phyloP scores from a whole-genome alignment of 2,797 vertebrate genomes.

The Hippoglossus hippoglossus region DNA sequence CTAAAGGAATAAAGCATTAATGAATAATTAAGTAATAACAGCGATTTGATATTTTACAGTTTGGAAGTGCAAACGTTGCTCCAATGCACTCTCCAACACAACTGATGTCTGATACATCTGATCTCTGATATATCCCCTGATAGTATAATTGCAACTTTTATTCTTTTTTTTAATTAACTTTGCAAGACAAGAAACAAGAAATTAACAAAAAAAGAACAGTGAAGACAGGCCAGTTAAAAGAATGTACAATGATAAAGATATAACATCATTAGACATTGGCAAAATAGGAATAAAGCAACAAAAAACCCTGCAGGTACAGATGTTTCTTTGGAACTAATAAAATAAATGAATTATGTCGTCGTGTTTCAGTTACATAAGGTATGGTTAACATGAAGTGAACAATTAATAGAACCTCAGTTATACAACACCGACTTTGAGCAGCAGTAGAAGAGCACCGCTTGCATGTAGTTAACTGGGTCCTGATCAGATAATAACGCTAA shows the following conservation, averaged over 20 bases:
- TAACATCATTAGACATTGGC: constrained; percentile 5
- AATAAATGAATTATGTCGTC: neutral
- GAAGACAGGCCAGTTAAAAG: no score
- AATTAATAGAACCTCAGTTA: constrained; percentile 47
- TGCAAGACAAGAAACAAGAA: no score
- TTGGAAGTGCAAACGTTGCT: no score
- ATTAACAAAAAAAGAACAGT: no score
- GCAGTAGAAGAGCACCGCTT: constrained; percentile 18
- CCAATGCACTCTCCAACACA: no score
- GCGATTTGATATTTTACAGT: no score
- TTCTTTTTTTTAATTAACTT: no score
- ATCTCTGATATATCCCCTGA: no score
- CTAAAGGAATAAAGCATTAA: no score
- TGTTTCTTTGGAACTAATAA: neutral
- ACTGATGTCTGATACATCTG: no score
- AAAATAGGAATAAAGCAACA: constrained; percentile 9
- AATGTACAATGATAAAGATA: neutral
- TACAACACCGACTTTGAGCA: constrained; percentile 31
- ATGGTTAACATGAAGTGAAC: constrained; percentile 23
- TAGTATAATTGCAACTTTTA: no score
- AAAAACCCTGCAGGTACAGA: neutral
- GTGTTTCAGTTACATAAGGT: constrained; percentile 29
- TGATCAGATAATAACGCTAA: constrained; percentile 13
- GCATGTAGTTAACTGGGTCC: neutral
- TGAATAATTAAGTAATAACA: no score